phyloP scores from a whole-genome alignment of 2,888 invertebrate genomes.

The Apodemia hepburni region DNA sequence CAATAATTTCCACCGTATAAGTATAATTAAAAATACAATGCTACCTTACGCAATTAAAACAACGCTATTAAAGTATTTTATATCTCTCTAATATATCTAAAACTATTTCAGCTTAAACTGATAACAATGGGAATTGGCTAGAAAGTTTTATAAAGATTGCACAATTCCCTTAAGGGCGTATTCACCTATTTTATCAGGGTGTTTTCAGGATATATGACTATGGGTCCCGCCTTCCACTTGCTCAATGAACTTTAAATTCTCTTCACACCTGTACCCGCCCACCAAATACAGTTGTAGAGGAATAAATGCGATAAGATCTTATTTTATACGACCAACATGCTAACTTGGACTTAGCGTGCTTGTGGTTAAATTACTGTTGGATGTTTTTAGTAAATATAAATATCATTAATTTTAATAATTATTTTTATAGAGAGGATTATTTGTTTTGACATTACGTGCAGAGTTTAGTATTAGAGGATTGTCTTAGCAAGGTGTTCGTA shows the following conservation, averaged over 20 bases:
- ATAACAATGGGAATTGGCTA: conserved; percentile 24
- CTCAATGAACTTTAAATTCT: conserved; percentile 74
- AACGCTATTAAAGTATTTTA: background rate
- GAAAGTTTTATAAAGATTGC: conserved; percentile 44
- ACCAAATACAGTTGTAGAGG: conserved; percentile 68
- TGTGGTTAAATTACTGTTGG: conserved; percentile 10
- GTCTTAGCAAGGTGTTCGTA: no score
- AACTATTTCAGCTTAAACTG: conserved; percentile 4
- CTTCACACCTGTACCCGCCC: conserved; percentile 67
- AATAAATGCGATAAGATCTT: conserved; percentile 57
- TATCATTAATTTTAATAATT: no score
- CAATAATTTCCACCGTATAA: no score
- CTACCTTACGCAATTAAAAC: no score
- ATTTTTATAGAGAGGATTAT: no score
- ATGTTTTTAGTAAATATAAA: no score
- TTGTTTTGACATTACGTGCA: no score
- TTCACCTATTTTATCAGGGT: conserved; percentile 60
- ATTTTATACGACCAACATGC: conserved; percentile 54
- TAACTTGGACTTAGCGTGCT: conserved; percentile 5
- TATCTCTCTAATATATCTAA: background rate
- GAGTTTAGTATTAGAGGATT: no score
- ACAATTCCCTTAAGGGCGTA: conserved; percentile 40
- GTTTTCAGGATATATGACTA: conserved; percentile 62
- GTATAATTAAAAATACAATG: no score
- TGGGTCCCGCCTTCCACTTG: conserved; percentile 62